A percentile compares a stretch with the other conserved stretches of the same genome.
phyloP scores from a whole-genome alignment of 2,888 invertebrate species.

The Stramonita haemastoma region DNA sequence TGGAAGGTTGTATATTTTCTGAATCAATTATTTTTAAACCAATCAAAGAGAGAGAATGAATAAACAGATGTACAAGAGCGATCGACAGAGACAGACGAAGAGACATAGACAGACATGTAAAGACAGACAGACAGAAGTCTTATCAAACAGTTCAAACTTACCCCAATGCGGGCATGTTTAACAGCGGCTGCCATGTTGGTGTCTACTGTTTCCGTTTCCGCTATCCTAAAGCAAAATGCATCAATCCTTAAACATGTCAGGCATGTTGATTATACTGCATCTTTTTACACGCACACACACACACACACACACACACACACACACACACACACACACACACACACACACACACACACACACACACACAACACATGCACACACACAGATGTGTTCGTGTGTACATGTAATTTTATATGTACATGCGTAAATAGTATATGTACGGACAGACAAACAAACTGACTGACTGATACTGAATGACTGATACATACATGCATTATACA shows the following conservation, averaged over 20 bases:
- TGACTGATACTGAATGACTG: too few species aligned
- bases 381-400: background rate
- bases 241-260: too few species aligned
- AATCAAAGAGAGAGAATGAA: too few species aligned
- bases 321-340: background rate
- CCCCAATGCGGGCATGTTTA: background rate
- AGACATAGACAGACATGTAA: too few species aligned
- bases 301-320: background rate
- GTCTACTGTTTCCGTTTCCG: background rate
- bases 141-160: background rate
- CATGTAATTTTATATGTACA: background rate
- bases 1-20: too few species aligned
- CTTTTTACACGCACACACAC: background rate
- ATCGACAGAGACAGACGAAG: too few species aligned
- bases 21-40: too few species aligned
- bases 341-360: background rate
- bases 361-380: background rate
- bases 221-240: background rate
- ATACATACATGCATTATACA: background rate
- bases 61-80: too few species aligned
- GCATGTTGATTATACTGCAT: too few species aligned
- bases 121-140: too few species aligned
- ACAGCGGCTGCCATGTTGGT: background rate
- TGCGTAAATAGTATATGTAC: too few species aligned
- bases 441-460: too few species aligned